Evolutionary conservation across 2,113 vertebrate species (phyloP).

Genomic region (Pelmatolapia mariae): DNA sequence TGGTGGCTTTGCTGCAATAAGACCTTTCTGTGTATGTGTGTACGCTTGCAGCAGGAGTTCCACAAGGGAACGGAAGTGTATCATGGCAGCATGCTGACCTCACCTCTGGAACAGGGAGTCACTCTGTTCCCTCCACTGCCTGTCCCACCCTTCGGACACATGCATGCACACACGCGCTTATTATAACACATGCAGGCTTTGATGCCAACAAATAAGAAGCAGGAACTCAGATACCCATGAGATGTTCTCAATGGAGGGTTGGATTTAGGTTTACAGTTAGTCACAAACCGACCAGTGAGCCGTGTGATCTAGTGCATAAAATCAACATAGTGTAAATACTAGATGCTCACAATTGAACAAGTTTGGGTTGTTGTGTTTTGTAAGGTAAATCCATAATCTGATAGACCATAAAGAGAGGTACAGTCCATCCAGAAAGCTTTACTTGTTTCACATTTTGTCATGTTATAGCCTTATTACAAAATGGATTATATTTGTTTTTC

Average conservation of each 20-base stretch:
- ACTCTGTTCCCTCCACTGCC: slow-evolving; percentile 66
- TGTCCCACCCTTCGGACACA: slow-evolving; percentile 65
- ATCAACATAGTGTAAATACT: background rate
- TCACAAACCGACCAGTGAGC: background rate
- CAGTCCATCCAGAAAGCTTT: background rate
- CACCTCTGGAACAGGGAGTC: slow-evolving; percentile 72
- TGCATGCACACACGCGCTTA: slow-evolving; percentile 1
- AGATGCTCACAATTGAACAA: background rate
- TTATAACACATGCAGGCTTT: slow-evolving; percentile 7
- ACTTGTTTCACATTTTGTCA: background rate
- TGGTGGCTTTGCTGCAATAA: background rate
- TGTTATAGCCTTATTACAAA: background rate
- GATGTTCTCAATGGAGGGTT: slow-evolving; percentile 21
- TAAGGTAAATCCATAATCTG: background rate
- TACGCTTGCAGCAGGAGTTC: slow-evolving; percentile 9
- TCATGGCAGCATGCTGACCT: slow-evolving; percentile 61
- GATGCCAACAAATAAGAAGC: slow-evolving; percentile 35
- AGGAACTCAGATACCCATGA: slow-evolving; percentile 23
- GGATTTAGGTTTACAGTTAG: background rate
- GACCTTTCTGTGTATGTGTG: background rate
- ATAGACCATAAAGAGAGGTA: background rate
- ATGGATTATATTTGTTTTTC: background rate
- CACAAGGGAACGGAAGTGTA: slow-evolving; percentile 54
- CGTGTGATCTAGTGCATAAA: background rate
- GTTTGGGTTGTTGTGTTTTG: background rate